These are phyloP conservation scores for Rhabdornis inornatus DNA, from an alignment of 2,113 vertebrate species.

Conservation along the genomic window DNA sequence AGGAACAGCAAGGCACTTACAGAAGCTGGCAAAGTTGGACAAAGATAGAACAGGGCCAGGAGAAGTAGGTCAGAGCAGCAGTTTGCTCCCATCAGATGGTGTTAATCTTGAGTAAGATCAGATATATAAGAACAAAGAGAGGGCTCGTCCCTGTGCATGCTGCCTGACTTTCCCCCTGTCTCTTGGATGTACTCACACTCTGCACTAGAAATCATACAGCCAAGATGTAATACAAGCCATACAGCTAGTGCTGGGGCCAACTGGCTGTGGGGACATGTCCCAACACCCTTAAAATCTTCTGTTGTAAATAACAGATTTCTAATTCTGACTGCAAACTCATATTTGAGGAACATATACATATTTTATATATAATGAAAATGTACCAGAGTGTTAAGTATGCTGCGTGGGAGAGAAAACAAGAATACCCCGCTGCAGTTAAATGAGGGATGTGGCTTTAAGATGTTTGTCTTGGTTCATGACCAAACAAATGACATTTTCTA, in stretches of 20 bases:
- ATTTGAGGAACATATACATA: not conserved
- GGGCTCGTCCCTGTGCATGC: fast-evolving
- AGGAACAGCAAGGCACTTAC: not conserved
- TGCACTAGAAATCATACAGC: not conserved
- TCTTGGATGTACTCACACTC: not conserved
- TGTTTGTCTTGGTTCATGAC: not conserved
- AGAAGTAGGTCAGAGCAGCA: not conserved
- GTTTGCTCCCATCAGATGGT: not conserved
- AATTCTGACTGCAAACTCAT: not conserved
- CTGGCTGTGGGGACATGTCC: not conserved
- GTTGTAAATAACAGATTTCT: not conserved
- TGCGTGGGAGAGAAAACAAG: not conserved
- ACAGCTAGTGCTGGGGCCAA: fast-evolving
- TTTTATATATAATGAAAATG: not conserved
- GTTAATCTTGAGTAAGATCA: not conserved
- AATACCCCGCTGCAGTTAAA: not conserved
- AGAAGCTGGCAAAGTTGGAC: not conserved
- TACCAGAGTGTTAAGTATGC: not conserved
- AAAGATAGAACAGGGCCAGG: not conserved
- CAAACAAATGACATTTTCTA: not conserved
- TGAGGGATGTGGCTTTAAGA: not conserved
- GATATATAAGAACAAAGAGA: not conserved
- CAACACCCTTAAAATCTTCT: not conserved
- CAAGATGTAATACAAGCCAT: no score
- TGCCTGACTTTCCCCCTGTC: not conserved